phyloP scores from a whole-genome alignment of 2,113 vertebrate genomes.

The Laticauda colubrina region DNA sequence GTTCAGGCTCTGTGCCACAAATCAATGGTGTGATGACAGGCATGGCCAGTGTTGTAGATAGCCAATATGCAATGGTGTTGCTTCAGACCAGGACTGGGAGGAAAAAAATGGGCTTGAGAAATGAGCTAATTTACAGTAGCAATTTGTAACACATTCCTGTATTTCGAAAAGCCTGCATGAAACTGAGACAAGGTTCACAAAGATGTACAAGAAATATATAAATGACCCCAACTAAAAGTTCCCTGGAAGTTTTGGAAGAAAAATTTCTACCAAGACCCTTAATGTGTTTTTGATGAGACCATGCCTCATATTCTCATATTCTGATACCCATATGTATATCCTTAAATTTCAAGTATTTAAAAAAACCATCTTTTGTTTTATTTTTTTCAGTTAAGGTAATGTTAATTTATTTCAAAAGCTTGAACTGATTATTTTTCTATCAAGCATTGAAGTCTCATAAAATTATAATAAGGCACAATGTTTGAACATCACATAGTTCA shows the following conservation, averaged over 20 bases:
- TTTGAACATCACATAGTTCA: background rate
- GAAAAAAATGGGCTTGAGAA: conserved; percentile 2
- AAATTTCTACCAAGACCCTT: background rate
- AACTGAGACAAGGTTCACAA: background rate
- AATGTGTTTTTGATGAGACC: background rate
- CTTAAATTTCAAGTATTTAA: background rate
- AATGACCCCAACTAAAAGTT: background rate
- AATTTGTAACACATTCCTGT: background rate
- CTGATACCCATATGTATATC: background rate
- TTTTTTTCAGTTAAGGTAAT: background rate
- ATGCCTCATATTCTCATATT: background rate
- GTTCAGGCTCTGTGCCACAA: conserved; percentile 14
- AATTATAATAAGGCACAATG: too few relatives aligned
- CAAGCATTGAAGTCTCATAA: background rate
- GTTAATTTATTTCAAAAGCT: background rate
- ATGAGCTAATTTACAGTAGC: background rate
- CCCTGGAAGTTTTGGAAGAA: background rate
- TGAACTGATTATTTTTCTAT: background rate
- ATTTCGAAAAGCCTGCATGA: background rate
- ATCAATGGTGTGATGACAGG: background rate
- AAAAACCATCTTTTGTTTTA: background rate
- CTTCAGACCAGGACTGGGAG: background rate
- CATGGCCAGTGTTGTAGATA: background rate
- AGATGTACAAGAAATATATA: background rate
- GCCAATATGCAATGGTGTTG: conserved; percentile 17